Evolutionary conservation across 2,888 invertebrate genomes (phyloP), one percentile per base, ranked within the genome.

Genomic region (Isotomurus palustris): DNA sequence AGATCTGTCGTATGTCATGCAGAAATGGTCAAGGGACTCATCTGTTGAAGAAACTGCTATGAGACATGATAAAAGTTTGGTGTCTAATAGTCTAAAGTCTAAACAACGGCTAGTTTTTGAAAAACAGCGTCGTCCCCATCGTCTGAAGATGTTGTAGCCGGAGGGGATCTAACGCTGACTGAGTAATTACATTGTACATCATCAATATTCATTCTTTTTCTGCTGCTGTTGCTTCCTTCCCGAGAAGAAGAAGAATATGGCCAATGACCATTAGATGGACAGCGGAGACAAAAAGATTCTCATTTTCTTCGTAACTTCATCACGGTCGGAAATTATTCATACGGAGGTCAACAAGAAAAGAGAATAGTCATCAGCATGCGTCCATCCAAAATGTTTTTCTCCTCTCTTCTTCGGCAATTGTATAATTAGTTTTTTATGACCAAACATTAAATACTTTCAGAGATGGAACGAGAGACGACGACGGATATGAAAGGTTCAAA

Each of bases 111-210:
- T n/a, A n/a, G n/a, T n/a, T 5, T 43, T 43, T 43, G 43, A 53
- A 53, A 53, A 53, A 53, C 53, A 45, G 32, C 53, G 29, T 29
- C 44, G 40, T 10, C 28, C n/a, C 14, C 44, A 28, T 47, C 28
- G 12, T 47, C 25, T 14, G n/a, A 49, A 29, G 6, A 22, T 28
- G 3, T 54, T 35, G 24, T 28, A 24, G 36, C 43, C 43, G 21
- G 6, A 19, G 43, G 43, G 22, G 3, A 12, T 22, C 43, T 43
- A 47, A 49, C 48, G 53, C 41, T 58, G 35, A 32, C 40, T 48
- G 32, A 55, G 62, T 63, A 60, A 63, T 63, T 63, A 60, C 63
- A 60, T 53, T 62, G 52, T 56, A 56, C 58, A 62, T 62, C 58
- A 58, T 62, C 58, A 62, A 62, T 61, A 62, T 62, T 62, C 58